Base-by-base conservation (phyloP, 1,140 invertebrate genomes). In the Dreissena polymorpha region DNA sequence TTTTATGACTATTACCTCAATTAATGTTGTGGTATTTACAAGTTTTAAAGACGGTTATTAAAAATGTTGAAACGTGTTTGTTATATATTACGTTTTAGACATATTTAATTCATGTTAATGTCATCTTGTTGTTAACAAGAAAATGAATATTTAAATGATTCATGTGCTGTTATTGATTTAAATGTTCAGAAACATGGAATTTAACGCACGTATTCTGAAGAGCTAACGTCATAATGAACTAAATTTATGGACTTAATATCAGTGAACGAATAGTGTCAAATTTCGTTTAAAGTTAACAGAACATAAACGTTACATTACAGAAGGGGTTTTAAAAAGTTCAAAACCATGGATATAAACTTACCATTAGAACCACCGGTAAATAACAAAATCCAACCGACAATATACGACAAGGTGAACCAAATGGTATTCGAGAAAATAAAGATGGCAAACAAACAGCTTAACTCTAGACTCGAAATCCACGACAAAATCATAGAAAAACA, bases 301-400 rank as follows among this genome's bases (percentile, higher is more conserved):
- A 39, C 2, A 39, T 2, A 39, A 39, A 2, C 39, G 8, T 39
- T 5, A 39, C 39, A 39, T 39, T 39, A 39, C 39, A 39, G 39
- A 39, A 39, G 39, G 39, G 39, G 39, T 39, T 39, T 39, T 39
- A 39, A 39, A n/a, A 2, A 39, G 39, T 39, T 39, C 39, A 39
- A 39, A 39, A 39, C 39, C 39, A 83, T 83, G 81, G 81, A 83
- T 29, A 76, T 76, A 23, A 83, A 83, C 23, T 51, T 83, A 8
- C 81, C 81, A 18, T 10, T 83, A 21, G 55, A 21, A n/a, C 65
- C 81, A 10, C 81, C 81, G 23, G 72, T 83, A 2, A 83, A 83
- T 49, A 83, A 83, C 49, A 76, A 69, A n/a, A 68, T 83, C 18
- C 81, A 83, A 51, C 29, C 29, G 10, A 76, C 72, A 16, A n/a